Evolutionary conservation across 2,888 invertebrate genomes (phyloP).

Genomic region (Brenthis hecate): DNA sequence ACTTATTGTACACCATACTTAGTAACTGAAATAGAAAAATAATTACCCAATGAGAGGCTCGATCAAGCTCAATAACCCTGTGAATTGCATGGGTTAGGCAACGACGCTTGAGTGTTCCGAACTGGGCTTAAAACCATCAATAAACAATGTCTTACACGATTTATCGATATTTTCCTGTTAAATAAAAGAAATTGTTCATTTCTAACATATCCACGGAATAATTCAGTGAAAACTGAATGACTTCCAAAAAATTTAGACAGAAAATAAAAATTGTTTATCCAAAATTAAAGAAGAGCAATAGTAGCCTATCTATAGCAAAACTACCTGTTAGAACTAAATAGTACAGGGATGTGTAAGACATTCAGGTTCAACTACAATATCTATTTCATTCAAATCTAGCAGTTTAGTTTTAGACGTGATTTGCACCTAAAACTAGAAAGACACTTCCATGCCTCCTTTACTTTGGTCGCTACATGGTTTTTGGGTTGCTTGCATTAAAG

Average conservation of each 20-base stretch:
- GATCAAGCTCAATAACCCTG: conserved; percentile 18
- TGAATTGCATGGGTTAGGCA: conserved; percentile 21
- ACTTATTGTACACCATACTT: neutral
- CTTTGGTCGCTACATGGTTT: conserved; percentile 11
- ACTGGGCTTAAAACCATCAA: conserved; percentile 19
- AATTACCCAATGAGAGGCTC: conserved; percentile 19
- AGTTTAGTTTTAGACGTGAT: neutral
- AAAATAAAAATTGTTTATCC: conserved; percentile 10
- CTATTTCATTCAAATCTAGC: conserved; percentile 15
- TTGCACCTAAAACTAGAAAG: neutral
- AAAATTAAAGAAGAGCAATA: conserved; percentile 8
- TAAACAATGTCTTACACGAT: conserved; percentile 11
- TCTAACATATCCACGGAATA: conserved; percentile 4
- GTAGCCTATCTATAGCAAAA: conserved; percentile 22
- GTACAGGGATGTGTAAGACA: conserved; percentile 13
- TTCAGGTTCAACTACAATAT: conserved; percentile 22
- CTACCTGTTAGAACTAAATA: conserved; percentile 19
- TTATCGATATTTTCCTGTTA: conserved; percentile 19
- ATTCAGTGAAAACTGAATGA: neutral
- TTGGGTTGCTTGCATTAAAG: conserved; percentile 9
- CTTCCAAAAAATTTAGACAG: neutral
- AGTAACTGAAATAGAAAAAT: conserved; percentile 20
- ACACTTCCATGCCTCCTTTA: conserved; percentile 9
- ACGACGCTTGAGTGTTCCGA: conserved; percentile 16
- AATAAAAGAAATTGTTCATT: conserved; percentile 9